Evolutionary conservation across 2,113 vertebrate genomes (phyloP), one percentile per base, ranked within the genome.

Genomic region (Nannobrachium achirus): DNA sequence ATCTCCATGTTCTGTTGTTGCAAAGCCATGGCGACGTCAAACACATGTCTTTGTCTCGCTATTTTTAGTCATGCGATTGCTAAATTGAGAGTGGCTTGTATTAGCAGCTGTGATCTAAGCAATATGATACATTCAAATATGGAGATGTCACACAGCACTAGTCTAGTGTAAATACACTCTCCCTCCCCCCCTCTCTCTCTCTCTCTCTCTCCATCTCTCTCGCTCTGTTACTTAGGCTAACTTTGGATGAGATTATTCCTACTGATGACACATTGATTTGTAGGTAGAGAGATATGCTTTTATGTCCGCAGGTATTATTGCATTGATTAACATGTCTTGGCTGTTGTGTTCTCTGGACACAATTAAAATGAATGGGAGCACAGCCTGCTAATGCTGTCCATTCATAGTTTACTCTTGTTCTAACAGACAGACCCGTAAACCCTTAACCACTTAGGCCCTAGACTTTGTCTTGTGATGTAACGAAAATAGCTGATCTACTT

Each of bases 71-170:
- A 1, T 66, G 83, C 63, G 38, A 69, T 38, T 81, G 85, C 83
- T 89, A 86, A 83, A 76, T 86, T 77, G 68, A 67, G 87, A 82
- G 16, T 60, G 72, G 78, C 76, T 76, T 75, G 78, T 79, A 71
- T 50, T 55, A 82, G 79, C 82, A 87, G 84, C 83, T 87, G 77
- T 80, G 72, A 86, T 80, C 75, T 55, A 69, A 78, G 82, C 49
- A 69, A 86, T 66, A 51, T 1, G 42, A 85, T 61, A 77, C 71
- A 77, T 76, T 78, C 75, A 69, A 68, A 85, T 63, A 39, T 78
- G 72, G 79, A 83, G 56, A 81, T 76, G 81, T 69, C 60, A 15
- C 39, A 58, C 38, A 51, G 11, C 10, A 42, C 4, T 33, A 33
- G 25, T 33, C 25, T 33, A 33, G 25, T 33, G 25, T 33, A n/a